Evolutionary conservation across 2,113 vertebrate species (phyloP).

Genomic region (Ellobius talpinus): DNA sequence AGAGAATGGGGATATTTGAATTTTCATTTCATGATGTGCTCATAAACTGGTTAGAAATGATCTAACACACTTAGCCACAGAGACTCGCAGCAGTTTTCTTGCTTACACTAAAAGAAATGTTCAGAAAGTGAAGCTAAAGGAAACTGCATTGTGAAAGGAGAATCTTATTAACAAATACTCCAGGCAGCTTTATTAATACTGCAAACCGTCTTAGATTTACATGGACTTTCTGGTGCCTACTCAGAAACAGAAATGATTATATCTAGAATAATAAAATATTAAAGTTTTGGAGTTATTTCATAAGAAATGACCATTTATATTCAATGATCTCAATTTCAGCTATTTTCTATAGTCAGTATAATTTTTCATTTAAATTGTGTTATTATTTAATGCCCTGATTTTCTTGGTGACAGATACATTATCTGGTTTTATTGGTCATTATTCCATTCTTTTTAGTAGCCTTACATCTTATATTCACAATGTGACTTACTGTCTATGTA

Average conservation of each 20-base stretch:
- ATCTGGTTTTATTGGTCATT: neutral
- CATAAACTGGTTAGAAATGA: neutral
- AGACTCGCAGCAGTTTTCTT: neutral
- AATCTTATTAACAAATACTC: neutral
- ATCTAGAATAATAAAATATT: neutral
- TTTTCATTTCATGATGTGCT: neutral
- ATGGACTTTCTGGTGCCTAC: neutral
- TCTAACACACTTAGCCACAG: neutral
- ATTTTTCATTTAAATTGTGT: slow-evolving; percentile 18
- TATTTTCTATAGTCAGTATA: neutral
- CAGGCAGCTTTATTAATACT: neutral
- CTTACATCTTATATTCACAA: neutral
- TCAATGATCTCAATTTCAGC: neutral
- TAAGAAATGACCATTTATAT: slow-evolving; percentile 7
- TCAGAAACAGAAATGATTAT: neutral
- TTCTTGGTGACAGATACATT: neutral
- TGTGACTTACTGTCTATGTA: neutral
- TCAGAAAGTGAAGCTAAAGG: neutral
- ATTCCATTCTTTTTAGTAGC: neutral
- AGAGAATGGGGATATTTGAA: neutral
- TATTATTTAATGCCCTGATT: neutral
- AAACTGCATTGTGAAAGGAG: neutral
- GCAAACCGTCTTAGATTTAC: neutral
- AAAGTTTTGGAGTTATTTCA: neutral
- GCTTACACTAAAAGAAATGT: neutral